Conservation (phyloP, 2,113 vertebrate species). For the Progne subis region DNA sequence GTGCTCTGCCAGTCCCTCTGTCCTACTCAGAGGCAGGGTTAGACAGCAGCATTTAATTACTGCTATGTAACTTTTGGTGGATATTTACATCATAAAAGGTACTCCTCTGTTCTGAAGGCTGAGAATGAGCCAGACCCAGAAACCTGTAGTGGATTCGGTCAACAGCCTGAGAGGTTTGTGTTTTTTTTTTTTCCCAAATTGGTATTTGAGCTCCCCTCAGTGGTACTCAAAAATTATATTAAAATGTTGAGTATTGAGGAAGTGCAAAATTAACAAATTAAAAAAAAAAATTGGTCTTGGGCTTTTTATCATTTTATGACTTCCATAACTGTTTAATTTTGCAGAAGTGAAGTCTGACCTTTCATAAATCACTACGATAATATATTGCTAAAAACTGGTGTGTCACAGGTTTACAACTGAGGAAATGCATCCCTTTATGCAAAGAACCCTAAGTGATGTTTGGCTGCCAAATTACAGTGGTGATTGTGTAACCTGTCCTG, state of each 20-base stretch:
- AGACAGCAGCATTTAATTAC: background rate
- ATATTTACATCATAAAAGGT: background rate
- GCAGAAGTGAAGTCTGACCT: background rate
- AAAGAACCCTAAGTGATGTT: background rate
- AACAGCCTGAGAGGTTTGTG: background rate
- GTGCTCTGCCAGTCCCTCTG: background rate
- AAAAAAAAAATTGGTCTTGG: background rate
- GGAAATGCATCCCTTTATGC: background rate
- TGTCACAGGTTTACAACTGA: background rate
- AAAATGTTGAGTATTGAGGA: background rate
- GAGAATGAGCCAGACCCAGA: background rate
- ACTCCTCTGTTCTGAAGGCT: background rate
- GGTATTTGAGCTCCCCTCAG: conserved; percentile 64
- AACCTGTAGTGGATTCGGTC: background rate
- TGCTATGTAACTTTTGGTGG: background rate
- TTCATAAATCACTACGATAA: background rate
- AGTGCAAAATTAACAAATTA: background rate
- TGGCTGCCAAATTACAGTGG: background rate
- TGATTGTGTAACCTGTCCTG: background rate
- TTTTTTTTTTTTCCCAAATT: conserved; percentile 11
- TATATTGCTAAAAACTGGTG: background rate
- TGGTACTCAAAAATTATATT: conserved; percentile 10
- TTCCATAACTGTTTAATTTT: background rate
- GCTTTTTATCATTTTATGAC: background rate
- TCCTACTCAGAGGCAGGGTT: background rate